A percentile compares a stretch with the other conserved stretches of the same genome.
phyloP scores from a whole-genome alignment of 2,888 invertebrate genomes.

The Leucoptera coffeella region DNA sequence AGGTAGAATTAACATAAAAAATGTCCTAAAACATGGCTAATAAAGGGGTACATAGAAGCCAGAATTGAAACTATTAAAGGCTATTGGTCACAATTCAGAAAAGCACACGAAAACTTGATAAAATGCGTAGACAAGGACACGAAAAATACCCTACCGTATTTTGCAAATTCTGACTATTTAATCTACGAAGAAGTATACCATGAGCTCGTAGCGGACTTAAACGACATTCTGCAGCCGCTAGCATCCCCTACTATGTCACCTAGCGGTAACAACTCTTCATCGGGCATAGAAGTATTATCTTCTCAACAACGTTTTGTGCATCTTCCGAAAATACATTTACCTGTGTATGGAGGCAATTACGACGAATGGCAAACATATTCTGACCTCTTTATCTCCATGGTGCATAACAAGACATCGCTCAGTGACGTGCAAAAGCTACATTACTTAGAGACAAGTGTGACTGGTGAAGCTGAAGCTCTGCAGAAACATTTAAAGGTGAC shows the following conservation, averaged over 20 bases:
- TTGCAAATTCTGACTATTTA: too few species aligned
- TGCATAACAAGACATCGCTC: slow-evolving; percentile 2
- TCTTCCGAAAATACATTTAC: neutral
- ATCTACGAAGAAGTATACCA: slow-evolving; percentile 4
- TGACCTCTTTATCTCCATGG: slow-evolving; percentile 3
- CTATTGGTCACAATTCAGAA: too few species aligned
- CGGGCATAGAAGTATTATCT: slow-evolving; percentile 1
- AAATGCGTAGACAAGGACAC: too few species aligned
- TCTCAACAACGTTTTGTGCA: neutral
- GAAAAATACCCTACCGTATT: too few species aligned
- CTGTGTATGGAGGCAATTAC: neutral
- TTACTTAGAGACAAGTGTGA: too few species aligned
- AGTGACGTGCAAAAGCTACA: too few species aligned
- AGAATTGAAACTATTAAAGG: too few species aligned
- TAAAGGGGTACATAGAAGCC: too few species aligned
- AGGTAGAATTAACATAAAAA: slow-evolving; percentile 5
- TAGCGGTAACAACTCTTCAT: neutral
- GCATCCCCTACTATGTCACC: neutral
- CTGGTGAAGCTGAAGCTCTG: too few species aligned
- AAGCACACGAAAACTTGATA: too few species aligned
- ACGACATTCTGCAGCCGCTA: neutral
- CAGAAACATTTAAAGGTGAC: too few species aligned
- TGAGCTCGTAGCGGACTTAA: slow-evolving; percentile 2
- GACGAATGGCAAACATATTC: slow-evolving; percentile 4
- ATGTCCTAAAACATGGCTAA: too few species aligned